phyloP scores from a whole-genome alignment of 2,113 vertebrate species.

The Passer montanus region DNA sequence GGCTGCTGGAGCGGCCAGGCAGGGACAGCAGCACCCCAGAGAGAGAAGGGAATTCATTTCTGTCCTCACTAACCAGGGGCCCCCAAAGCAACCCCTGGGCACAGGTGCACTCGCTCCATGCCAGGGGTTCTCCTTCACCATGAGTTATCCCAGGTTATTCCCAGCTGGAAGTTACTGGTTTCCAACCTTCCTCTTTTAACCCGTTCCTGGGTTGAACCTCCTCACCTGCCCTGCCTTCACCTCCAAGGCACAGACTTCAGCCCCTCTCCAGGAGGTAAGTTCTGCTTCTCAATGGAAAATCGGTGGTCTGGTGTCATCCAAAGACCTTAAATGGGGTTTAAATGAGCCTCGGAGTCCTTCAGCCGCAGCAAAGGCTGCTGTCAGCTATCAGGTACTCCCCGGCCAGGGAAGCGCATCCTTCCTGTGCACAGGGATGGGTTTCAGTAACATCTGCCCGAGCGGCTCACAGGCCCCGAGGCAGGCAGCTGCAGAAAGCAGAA shows the following conservation, averaged over 20 bases:
- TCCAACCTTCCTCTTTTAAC: background rate
- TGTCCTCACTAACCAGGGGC: no score
- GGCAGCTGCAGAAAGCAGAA: background rate
- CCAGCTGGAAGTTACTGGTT: background rate
- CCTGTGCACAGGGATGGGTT: background rate
- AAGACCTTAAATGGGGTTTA: background rate
- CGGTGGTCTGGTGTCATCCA: background rate
- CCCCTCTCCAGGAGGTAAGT: background rate
- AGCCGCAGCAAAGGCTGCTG: background rate
- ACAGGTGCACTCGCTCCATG: background rate
- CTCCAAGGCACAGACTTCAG: background rate
- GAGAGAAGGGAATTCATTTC: background rate
- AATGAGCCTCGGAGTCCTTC: background rate
- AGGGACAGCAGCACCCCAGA: background rate
- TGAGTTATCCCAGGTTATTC: background rate
- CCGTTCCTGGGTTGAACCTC: background rate
- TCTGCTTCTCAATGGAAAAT: background rate
- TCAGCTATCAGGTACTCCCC: background rate
- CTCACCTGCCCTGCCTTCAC: background rate
- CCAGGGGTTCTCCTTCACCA: background rate
- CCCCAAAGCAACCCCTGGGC: background rate
- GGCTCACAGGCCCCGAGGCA: background rate
- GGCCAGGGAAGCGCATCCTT: background rate
- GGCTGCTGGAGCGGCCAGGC: background rate
- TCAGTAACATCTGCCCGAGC: background rate